Conservation (phyloP, 30 jellyfish, hydroid and myxozoan genomes). For the Rhopilema esculentum region DNA sequence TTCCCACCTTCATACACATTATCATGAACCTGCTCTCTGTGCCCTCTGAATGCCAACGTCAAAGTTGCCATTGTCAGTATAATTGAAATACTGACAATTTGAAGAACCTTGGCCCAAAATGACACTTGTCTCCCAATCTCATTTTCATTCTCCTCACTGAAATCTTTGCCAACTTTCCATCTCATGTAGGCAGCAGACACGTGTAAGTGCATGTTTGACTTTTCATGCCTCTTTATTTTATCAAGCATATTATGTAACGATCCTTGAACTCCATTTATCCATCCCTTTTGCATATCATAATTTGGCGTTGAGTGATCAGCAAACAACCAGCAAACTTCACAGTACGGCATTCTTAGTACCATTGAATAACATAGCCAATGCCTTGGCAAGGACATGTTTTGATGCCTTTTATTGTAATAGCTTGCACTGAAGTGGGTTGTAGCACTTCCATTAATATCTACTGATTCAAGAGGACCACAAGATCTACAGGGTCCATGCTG, state of each 20-base stretch:
- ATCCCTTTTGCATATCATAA: conserved; percentile 20
- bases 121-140: conserved; percentile 31
- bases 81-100: too few relatives aligned
- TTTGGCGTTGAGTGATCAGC: conserved; percentile 35
- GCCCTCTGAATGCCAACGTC: too few relatives aligned
- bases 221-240: conserved; percentile 24
- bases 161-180: conserved; percentile 32
- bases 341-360: conserved; percentile 29
- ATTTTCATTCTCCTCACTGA: conserved; percentile 19
- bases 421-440: too few relatives aligned
- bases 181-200: conserved; percentile 31
- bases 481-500: conserved; percentile 64
- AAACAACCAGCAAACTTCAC: conserved; percentile 61
- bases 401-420: too few relatives aligned
- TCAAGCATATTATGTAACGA: conserved; percentile 25
- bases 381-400: too few relatives aligned
- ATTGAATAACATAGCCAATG: too few relatives aligned
- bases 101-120: conserved; percentile 24
- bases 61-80: too few relatives aligned
- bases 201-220: conserved; percentile 27
- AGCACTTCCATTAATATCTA: neutral
- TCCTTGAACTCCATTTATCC: conserved; percentile 28
- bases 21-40: too few relatives aligned
- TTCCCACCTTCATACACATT: too few relatives aligned
- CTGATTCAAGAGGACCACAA: neutral